These are phyloP conservation scores for Camponotus pennsylvanicus DNA, from an alignment of 1,140 invertebrate species.

Conservation along the genomic window DNA sequence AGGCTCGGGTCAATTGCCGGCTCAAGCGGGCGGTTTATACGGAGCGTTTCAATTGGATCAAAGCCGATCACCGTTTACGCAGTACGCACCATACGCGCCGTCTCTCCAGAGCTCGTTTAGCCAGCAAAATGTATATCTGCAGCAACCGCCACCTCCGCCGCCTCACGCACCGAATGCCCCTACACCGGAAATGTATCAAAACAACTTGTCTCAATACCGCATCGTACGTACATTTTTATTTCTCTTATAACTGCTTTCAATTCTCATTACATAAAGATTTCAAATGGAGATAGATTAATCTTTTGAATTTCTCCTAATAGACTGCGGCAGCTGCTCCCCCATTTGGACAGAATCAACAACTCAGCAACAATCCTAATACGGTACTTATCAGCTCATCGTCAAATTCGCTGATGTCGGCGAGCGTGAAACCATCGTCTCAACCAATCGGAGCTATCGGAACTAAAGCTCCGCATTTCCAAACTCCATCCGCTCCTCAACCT, in stretches of 20 bases:
- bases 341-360: constrained; percentile 92
- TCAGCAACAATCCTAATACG: constrained; percentile 94
- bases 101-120: constrained; percentile 88
- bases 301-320: constrained; percentile 76
- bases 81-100: constrained; percentile 88
- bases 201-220: constrained; percentile 91
- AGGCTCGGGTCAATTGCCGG: constrained; percentile 90
- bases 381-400: constrained; percentile 95
- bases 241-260: neutral
- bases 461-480: constrained; percentile 86
- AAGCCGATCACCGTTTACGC: constrained; percentile 89
- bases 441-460: constrained; percentile 94
- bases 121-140: constrained; percentile 90
- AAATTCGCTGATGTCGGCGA: constrained; percentile 96
- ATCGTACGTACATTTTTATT: constrained; percentile 86
- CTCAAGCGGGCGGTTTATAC: constrained; percentile 91
- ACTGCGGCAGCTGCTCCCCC: constrained; percentile 88
- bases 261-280: neutral
- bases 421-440: constrained; percentile 94
- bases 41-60: constrained; percentile 90
- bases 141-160: constrained; percentile 86
- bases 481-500: constrained; percentile 85
- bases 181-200: constrained; percentile 93
- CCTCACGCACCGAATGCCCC: constrained; percentile 86
- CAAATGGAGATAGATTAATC: neutral